A percentile compares a stretch with the other conserved stretches of the same genome.
Evolutionary conservation across 2,113 vertebrate species (phyloP).

Genomic region (Noctilio leporinus): DNA sequence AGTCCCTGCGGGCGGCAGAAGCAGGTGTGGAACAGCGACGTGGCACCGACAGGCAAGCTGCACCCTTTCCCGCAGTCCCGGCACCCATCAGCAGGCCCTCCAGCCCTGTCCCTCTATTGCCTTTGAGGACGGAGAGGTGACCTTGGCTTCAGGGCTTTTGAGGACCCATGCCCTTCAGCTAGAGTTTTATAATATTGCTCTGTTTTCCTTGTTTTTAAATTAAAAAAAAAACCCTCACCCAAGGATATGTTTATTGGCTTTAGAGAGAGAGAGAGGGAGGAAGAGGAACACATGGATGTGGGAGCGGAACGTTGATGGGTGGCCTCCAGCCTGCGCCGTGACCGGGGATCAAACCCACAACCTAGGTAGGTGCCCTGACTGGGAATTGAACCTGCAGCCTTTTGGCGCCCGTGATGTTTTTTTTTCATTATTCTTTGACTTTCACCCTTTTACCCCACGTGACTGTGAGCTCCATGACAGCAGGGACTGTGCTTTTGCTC

Average conservation of each 20-base stretch:
- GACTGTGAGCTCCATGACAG: background rate
- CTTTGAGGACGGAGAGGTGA: background rate
- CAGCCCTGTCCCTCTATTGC: rapidly evolving
- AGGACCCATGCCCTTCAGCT: background rate
- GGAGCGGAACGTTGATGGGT: background rate
- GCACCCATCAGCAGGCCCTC: background rate
- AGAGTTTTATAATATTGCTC: background rate
- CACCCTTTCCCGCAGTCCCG: background rate
- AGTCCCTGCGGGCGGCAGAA: background rate
- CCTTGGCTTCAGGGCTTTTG: background rate
- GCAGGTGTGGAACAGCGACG: rapidly evolving
- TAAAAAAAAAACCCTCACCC: too few relatives aligned
- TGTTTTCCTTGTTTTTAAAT: background rate
- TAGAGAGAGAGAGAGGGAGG: too few relatives aligned
- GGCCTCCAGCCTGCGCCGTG: background rate
- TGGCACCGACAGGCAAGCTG: rapidly evolving
- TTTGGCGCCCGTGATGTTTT: too few relatives aligned
- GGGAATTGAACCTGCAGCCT: too few relatives aligned
- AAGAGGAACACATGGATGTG: background rate
- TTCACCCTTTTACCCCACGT: background rate
- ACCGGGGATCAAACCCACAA: too few relatives aligned
- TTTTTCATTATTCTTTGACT: background rate
- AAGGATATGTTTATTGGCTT: too few relatives aligned
- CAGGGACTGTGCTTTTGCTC: background rate
- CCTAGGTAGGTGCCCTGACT: too few relatives aligned